Evolutionary conservation across 37 sponge, comb jelly and placozoan species (phyloP).

Genomic region (Cliona cf. orientalis): DNA sequence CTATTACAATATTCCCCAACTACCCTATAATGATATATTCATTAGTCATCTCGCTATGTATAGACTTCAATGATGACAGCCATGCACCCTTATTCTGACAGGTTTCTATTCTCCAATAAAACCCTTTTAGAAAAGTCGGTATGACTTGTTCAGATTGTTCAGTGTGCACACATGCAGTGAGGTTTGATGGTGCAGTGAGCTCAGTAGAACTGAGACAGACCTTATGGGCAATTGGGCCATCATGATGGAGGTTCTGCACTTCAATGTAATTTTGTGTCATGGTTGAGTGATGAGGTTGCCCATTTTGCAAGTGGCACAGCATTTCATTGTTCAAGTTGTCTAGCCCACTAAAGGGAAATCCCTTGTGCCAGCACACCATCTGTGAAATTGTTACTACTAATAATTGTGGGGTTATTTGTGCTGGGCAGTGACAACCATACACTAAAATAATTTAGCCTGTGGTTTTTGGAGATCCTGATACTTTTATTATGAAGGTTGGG

Average conservation of each 20-base stretch:
- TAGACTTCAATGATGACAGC: too few species aligned
- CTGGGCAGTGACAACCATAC: conserved; percentile 57
- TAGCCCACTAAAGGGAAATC: conserved; percentile 64
- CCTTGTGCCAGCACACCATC: conserved; percentile 61
- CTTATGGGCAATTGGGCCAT: conserved; percentile 87
- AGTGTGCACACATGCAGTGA: conserved; percentile 86
- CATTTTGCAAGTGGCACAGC: too few species aligned
- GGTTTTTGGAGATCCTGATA: background rate
- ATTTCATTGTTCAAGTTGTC: conserved; percentile 71
- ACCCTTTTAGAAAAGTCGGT: too few species aligned
- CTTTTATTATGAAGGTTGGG: background rate
- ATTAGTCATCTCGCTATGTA: too few species aligned
- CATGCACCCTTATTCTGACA: too few species aligned
- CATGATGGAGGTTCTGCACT: conserved; percentile 75
- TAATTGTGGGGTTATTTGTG: too few species aligned
- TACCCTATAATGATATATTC: too few species aligned
- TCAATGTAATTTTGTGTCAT: too few species aligned
- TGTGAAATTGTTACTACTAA: too few species aligned
- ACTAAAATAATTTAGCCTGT: conserved; percentile 38
- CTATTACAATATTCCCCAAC: too few species aligned
- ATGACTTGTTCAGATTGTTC: conserved; percentile 64
- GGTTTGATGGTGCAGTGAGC: conserved; percentile 71
- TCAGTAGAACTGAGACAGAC: conserved; percentile 88
- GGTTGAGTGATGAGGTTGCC: too few species aligned
- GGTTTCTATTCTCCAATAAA: too few species aligned